phyloP scores from a whole-genome alignment of 2,888 invertebrate genomes.

The Suillia variegata region DNA sequence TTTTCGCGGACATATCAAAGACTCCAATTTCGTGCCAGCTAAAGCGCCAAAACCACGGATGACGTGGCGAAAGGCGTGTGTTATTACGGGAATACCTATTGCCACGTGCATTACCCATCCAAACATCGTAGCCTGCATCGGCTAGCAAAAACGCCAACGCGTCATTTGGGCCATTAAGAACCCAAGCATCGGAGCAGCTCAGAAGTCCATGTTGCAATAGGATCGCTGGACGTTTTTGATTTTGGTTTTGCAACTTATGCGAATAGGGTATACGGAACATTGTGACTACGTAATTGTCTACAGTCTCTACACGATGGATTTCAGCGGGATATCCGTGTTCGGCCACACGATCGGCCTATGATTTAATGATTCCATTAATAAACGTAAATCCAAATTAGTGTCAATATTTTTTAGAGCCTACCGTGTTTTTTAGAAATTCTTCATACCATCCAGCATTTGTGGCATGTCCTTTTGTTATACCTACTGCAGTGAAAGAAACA shows the following conservation, averaged over 20 bases:
- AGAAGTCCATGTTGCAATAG: slow-evolving; percentile 64
- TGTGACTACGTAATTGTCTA: slow-evolving; percentile 48
- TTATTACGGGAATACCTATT: slow-evolving; percentile 42
- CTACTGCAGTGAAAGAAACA: not conserved
- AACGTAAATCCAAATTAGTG: too few relatives aligned
- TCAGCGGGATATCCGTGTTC: slow-evolving; percentile 68
- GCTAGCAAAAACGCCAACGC: slow-evolving; percentile 45
- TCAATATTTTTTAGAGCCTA: slow-evolving; percentile 36
- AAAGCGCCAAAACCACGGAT: slow-evolving; percentile 41
- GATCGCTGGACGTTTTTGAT: slow-evolving; percentile 39
- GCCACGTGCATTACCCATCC: slow-evolving; percentile 54
- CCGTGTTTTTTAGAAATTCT: not conserved
- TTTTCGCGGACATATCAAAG: slow-evolving; percentile 39
- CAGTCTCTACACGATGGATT: slow-evolving; percentile 63
- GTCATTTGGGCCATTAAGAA: slow-evolving; percentile 44
- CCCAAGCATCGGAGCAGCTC: slow-evolving; percentile 49
- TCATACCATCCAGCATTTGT: not conserved
- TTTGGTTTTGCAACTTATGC: slow-evolving; percentile 37
- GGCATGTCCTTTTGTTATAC: not conserved
- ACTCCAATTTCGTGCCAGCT: slow-evolving; percentile 74
- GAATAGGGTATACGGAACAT: slow-evolving; percentile 51
- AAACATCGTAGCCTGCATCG: slow-evolving; percentile 55
- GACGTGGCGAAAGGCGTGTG: slow-evolving; percentile 28
- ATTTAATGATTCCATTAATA: too few relatives aligned
- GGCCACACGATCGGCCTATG: slow-evolving; percentile 52